phyloP scores from a whole-genome alignment of 2,797 vertebrate genomes.

The Spatula versicolor region DNA sequence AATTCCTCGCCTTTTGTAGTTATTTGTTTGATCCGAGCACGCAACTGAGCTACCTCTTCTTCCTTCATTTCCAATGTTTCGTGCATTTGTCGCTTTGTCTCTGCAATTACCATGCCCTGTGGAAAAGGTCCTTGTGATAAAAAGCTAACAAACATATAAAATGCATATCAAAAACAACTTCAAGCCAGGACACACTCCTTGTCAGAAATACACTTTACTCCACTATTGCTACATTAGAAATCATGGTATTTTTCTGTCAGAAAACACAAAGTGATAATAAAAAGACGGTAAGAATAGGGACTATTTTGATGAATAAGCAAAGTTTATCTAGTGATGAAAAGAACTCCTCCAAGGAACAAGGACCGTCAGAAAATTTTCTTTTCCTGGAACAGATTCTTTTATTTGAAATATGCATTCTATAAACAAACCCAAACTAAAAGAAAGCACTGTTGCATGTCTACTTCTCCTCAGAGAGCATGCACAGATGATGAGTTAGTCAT shows the following conservation, averaged over 20 bases:
- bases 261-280: not conserved
- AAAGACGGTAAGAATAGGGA: not conserved
- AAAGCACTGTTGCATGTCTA: fast-evolving
- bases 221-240: not conserved
- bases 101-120: conserved; percentile 97
- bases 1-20: conserved; percentile 87
- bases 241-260: not conserved
- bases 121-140: conserved; percentile 56
- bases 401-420: not conserved
- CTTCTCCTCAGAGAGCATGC: not conserved
- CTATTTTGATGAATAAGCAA: not conserved
- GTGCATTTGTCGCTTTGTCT: conserved; percentile 98
- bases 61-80: conserved; percentile 97
- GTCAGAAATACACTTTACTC: not conserved
- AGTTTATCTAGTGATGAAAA: not conserved
- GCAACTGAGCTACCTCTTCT: conserved; percentile 91
- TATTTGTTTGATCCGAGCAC: conserved; percentile 85
- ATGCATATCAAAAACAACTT: not conserved
- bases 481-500: not conserved
- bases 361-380: not conserved
- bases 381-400: not conserved
- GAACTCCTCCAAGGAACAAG: not conserved
- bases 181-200: not conserved
- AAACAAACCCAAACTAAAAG: not conserved
- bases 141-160: conserved; percentile 14